phyloP scores from a whole-genome alignment of 2,888 invertebrate species.

The Eupithecia tripunctaria region DNA sequence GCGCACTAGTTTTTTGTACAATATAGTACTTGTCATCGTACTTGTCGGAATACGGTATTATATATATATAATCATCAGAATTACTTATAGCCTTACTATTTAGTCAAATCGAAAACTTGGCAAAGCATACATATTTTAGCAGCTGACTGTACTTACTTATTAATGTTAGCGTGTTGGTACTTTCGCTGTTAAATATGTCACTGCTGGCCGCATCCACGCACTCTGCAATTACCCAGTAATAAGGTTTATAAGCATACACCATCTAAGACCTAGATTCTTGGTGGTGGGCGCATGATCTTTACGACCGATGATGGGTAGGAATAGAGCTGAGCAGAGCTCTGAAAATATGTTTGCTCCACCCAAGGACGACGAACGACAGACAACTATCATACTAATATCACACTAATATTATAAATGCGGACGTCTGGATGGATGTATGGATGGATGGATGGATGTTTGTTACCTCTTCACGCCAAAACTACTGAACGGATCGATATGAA shows the following conservation, averaged over 20 bases:
- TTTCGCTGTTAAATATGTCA: slow-evolving; percentile 48
- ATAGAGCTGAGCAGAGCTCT: neutral
- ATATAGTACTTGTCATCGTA: no score
- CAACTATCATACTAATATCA: neutral
- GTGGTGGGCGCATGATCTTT: neutral
- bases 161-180: slow-evolving; percentile 37
- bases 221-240: slow-evolving; percentile 58
- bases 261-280: neutral
- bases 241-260: slow-evolving; percentile 49
- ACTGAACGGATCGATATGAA: no score
- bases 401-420: no score
- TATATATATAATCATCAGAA: no score
- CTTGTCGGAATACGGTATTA: no score
- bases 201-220: slow-evolving; percentile 56
- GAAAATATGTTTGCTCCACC: neutral
- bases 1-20: no score
- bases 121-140: no score
- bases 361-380: neutral
- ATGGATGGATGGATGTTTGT: no score
- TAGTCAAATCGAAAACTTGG: no score
- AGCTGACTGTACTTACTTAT: slow-evolving; percentile 9
- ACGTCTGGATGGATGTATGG: no score
- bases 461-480: no score
- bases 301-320: neutral
- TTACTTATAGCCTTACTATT: no score